phyloP scores from a whole-genome alignment of 2,888 invertebrate genomes.

The Ophion slaviceki region DNA sequence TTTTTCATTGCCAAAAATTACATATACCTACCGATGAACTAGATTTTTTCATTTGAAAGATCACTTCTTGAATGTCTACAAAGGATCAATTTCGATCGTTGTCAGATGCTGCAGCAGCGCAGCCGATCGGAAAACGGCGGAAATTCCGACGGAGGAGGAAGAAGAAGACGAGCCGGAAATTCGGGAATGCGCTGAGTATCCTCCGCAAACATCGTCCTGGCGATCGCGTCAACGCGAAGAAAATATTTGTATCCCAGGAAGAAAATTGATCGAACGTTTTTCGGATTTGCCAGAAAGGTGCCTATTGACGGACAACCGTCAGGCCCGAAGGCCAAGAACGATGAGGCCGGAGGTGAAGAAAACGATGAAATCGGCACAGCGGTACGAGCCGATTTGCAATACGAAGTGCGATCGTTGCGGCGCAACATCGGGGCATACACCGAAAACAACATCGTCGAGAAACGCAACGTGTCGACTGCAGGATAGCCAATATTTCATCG shows the following conservation, averaged over 20 bases:
- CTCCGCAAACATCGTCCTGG: conserved; percentile 50
- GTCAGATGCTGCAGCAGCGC: conserved; percentile 47
- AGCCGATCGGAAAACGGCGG: conserved; percentile 15
- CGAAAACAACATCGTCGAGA: conserved; percentile 57
- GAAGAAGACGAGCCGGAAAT: conserved; percentile 42
- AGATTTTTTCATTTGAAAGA: background rate
- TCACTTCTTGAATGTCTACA: background rate
- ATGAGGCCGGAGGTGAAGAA: conserved; percentile 70
- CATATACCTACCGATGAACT: background rate
- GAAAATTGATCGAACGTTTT: conserved; percentile 68
- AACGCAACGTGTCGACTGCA: conserved; percentile 70
- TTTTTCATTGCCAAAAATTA: background rate
- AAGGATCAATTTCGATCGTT: conserved; percentile 7
- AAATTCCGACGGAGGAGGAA: conserved; percentile 49
- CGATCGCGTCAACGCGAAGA: conserved; percentile 51
- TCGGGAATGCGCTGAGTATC: background rate
- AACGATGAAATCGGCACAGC: conserved; percentile 53
- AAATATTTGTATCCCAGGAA: conserved; percentile 59
- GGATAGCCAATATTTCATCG: conserved; percentile 65
- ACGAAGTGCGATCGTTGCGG: conserved; percentile 73
- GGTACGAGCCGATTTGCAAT: conserved; percentile 42
- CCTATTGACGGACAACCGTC: conserved; percentile 45
- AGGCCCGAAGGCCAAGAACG: conserved; percentile 52
- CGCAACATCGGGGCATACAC: conserved; percentile 61
- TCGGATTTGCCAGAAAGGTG: conserved; percentile 37